Conservation (phyloP, 2,113 vertebrate genomes). For the Urocitellus parryii region DNA sequence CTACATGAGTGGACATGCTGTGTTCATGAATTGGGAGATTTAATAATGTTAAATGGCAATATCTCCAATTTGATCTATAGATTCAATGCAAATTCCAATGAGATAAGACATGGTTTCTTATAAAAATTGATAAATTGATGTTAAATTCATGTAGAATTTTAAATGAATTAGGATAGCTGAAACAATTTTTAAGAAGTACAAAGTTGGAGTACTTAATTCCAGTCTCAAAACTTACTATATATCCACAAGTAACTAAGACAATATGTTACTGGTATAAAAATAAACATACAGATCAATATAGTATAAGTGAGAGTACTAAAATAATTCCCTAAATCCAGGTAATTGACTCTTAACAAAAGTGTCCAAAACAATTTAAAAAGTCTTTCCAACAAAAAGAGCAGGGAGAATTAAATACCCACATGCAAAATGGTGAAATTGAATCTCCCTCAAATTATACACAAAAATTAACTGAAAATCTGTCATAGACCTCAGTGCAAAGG, state of each 20-base stretch:
- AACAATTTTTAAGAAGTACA: not conserved
- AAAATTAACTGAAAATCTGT: conserved; percentile 17
- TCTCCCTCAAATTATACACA: not conserved
- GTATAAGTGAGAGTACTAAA: not conserved
- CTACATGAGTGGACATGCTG: not conserved
- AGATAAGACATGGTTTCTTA: not conserved
- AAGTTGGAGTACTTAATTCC: not conserved
- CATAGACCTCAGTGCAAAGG: not conserved
- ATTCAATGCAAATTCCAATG: not conserved
- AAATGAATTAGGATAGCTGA: not conserved
- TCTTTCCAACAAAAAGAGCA: not conserved
- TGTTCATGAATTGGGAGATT: not conserved
- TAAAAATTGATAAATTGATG: not conserved
- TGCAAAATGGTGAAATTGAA: not conserved
- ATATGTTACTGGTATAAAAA: not conserved
- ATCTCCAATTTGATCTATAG: not conserved
- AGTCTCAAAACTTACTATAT: not conserved
- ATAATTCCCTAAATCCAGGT: not conserved
- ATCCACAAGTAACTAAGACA: not conserved
- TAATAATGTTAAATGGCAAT: not conserved
- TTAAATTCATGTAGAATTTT: conserved; percentile 36
- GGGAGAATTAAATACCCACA: not conserved
- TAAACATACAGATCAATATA: not conserved
- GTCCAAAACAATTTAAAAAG: not conserved
- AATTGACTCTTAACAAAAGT: not conserved